A percentile compares a stretch with the other conserved stretches of the same genome.
Conservation (phyloP, 2,797 vertebrate species). For the Acanthurus leucopareius region DNA sequence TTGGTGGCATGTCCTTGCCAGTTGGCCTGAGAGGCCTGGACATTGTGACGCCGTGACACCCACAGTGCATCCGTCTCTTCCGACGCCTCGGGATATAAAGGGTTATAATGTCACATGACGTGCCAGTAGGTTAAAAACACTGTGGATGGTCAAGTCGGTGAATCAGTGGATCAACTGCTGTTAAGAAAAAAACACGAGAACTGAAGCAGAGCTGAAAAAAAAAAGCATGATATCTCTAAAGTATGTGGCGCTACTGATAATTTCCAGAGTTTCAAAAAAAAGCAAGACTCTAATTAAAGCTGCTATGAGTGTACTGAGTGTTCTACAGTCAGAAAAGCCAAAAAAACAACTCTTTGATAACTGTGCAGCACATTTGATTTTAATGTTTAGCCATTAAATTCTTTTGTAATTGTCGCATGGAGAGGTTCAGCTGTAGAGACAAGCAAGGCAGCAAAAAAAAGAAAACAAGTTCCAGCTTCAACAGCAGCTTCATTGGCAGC, state of each 20-base stretch:
- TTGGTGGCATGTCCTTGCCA: slow-evolving; percentile 39
- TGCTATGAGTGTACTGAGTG: background rate
- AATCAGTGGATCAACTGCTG: background rate
- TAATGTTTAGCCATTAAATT: background rate
- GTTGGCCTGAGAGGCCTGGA: slow-evolving; percentile 20
- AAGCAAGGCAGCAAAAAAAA: background rate
- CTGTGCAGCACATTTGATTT: background rate
- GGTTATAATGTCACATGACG: slow-evolving; percentile 27
- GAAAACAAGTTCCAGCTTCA: background rate
- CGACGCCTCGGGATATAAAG: slow-evolving; percentile 27
- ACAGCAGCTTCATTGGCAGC: no score
- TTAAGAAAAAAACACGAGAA: background rate
- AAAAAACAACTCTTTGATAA: background rate
- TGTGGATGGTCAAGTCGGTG: background rate
- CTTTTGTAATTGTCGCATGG: background rate
- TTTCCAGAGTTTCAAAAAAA: background rate
- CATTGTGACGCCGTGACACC: slow-evolving; percentile 19
- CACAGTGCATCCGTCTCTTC: slow-evolving; percentile 15
- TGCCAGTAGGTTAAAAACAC: slow-evolving; percentile 14
- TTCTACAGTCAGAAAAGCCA: background rate
- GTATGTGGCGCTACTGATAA: background rate
- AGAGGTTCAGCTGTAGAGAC: background rate
- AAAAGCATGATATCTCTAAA: no score
- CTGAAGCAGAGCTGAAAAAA: no score
- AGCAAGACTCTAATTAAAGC: background rate